These are phyloP conservation scores for Eubucco bourcierii DNA, from an alignment of 2,113 vertebrate species.

Conservation along the genomic window DNA sequence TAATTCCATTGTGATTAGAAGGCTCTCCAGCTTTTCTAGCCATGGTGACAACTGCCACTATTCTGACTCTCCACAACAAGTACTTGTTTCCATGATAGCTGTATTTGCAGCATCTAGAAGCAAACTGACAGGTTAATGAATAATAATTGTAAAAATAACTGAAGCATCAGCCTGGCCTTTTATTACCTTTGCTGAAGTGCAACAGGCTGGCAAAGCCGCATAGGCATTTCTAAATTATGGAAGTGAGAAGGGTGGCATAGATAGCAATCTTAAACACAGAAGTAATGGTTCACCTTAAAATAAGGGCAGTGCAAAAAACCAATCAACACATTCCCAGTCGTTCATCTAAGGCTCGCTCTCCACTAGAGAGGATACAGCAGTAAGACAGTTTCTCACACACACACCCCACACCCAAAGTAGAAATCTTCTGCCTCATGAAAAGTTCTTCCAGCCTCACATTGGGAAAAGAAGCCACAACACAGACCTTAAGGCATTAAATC, in stretches of 20 bases:
- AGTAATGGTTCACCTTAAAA: constrained; percentile 21
- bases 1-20: neutral
- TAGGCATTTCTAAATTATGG: constrained; percentile 4
- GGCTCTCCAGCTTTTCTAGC: neutral
- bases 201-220: constrained; percentile 29
- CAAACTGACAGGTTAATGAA: neutral
- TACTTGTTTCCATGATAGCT: neutral
- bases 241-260: neutral
- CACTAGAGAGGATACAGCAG: constrained; percentile 16
- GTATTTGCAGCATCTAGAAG: neutral
- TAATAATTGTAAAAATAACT: neutral
- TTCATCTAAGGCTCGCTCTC: constrained; percentile 48
- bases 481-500: neutral
- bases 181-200: constrained; percentile 6
- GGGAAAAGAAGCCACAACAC: neutral
- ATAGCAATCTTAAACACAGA: neutral
- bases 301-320: constrained; percentile 49
- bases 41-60: neutral
- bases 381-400: neutral
- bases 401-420: neutral
- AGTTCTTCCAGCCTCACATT: neutral
- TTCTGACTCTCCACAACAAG: neutral
- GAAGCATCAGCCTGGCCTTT: neutral
- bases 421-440: neutral
- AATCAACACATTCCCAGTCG: constrained; percentile 52